These are phyloP conservation scores for Clarias gariepinus DNA, from an alignment of 2,113 vertebrate genomes.

Conservation along the genomic window DNA sequence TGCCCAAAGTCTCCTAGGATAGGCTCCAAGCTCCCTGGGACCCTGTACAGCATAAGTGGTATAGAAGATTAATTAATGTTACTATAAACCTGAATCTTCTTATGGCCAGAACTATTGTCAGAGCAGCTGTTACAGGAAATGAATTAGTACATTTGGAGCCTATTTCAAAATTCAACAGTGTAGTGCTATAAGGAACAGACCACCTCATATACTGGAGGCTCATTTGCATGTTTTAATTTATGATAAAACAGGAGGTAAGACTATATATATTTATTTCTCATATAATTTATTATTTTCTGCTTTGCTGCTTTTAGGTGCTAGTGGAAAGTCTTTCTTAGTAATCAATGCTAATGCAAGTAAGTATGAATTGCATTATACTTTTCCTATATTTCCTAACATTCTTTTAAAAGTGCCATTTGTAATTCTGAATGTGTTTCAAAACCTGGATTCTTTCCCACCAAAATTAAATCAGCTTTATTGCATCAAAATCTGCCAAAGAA, in stretches of 20 bases:
- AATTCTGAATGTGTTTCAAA: not conserved
- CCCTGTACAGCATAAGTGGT: too few relatives aligned
- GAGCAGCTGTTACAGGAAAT: not conserved
- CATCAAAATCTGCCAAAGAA: not conserved
- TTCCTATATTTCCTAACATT: not conserved
- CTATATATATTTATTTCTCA: not conserved
- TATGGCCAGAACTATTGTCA: not conserved
- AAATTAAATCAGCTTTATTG: not conserved
- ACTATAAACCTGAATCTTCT: not conserved
- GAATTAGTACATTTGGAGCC: not conserved
- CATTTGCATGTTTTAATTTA: not conserved
- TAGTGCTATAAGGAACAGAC: not conserved
- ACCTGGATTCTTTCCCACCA: not conserved
- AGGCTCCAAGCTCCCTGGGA: too few relatives aligned
- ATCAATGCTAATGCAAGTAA: slow-evolving; percentile 77
- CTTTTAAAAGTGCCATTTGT: not conserved
- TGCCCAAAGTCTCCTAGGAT: too few relatives aligned
- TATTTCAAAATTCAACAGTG: not conserved
- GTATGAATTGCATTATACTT: slow-evolving; percentile 16
- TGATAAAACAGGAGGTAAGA: not conserved
- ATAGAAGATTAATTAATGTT: not conserved
- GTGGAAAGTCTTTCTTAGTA: slow-evolving; percentile 65
- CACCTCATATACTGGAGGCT: not conserved
- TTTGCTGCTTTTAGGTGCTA: slow-evolving; percentile 70
- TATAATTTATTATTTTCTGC: slow-evolving; percentile 7